Conservation (phyloP, 2,113 vertebrate genomes). For the Gallinago jamesoni region DNA sequence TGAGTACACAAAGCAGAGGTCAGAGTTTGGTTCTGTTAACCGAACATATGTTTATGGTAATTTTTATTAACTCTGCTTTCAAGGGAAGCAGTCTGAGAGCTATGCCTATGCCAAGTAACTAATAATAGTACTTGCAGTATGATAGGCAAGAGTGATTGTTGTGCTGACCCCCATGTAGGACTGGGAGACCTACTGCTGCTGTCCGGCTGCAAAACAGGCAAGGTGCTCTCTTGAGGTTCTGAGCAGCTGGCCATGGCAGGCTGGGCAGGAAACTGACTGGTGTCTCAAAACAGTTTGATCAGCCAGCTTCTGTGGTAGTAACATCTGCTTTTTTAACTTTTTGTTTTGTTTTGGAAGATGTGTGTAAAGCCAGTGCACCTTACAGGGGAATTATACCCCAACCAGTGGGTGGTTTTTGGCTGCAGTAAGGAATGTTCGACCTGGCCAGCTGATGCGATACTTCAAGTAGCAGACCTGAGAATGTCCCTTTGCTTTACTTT, state of each 20-base stretch:
- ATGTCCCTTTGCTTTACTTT: neutral
- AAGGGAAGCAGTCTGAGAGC: neutral
- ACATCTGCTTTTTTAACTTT: neutral
- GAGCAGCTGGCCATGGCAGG: neutral
- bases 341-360: neutral
- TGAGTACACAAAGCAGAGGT: slow-evolving; percentile 5
- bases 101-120: neutral
- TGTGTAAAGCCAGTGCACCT: neutral
- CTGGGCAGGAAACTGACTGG: neutral
- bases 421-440: neutral
- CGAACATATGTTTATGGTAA: neutral
- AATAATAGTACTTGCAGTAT: neutral
- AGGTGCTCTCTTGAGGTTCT: neutral
- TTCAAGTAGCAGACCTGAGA: neutral
- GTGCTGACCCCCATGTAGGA: neutral
- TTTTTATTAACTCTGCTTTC: slow-evolving; percentile 15
- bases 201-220: neutral
- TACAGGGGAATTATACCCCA: neutral
- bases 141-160: neutral
- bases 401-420: neutral
- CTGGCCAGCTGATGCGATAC: neutral
- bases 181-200: neutral
- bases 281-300: neutral
- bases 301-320: neutral
- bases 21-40: neutral